Evolutionary conservation across 2,797 vertebrate genomes (phyloP).

Genomic region (Sebastes steindachneri): DNA sequence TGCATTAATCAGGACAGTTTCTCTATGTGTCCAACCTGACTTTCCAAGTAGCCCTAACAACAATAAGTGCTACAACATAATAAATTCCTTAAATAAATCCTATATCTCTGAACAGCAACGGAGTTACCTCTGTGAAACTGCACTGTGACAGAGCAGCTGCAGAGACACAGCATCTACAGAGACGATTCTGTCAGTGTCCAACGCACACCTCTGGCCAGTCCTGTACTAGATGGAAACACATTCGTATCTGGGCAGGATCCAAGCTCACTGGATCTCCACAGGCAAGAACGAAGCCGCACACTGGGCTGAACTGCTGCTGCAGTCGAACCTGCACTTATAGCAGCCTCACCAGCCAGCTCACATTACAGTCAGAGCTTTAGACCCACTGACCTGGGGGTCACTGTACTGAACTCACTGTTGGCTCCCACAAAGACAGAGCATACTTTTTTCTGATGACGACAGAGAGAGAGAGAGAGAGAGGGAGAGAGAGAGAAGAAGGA

Average conservation of each 20-base stretch:
- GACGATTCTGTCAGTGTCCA: not conserved
- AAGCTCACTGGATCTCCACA: slow-evolving; percentile 1
- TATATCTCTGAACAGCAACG: not conserved
- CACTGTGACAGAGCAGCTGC: not conserved
- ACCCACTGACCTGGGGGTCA: slow-evolving; percentile 33
- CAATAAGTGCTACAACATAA: not conserved
- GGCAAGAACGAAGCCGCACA: not conserved
- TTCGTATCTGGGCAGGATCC: slow-evolving; percentile 4
- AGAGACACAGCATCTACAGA: not conserved
- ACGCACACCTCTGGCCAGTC: no score
- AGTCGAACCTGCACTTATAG: not conserved
- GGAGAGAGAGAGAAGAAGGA: no score
- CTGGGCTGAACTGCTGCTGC: not conserved
- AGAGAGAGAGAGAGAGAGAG: no score
- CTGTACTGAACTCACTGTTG: slow-evolving; percentile 6
- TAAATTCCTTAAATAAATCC: not conserved
- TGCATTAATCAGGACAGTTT: not conserved
- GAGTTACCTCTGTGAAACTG: not conserved
- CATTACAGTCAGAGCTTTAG: slow-evolving; percentile 44
- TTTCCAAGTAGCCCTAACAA: not conserved
- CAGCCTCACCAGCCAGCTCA: slow-evolving; percentile 31
- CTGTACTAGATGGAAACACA: not conserved
- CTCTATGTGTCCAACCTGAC: not conserved
- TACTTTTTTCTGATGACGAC: not conserved
- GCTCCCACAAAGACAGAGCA: slow-evolving; percentile 1